These are phyloP conservation scores for Polymixis flavicincta DNA, from an alignment of 2,888 invertebrate genomes.

Conservation along the genomic window DNA sequence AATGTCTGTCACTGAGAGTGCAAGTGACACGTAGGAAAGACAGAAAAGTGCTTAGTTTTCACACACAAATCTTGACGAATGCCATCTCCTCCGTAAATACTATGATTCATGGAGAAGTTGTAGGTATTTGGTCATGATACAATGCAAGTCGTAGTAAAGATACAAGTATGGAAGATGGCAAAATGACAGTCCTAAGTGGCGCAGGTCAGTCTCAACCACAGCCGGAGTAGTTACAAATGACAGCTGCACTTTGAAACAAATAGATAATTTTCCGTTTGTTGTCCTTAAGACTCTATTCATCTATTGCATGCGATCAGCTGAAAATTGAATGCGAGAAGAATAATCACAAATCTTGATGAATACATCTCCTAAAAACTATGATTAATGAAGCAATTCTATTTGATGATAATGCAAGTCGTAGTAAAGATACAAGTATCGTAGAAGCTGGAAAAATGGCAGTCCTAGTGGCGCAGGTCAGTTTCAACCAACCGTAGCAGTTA, in stretches of 20 bases:
- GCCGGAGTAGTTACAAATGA: too few relatives aligned
- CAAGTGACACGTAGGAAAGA: conserved; percentile 13
- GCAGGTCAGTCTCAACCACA: not conserved
- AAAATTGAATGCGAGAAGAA: not conserved
- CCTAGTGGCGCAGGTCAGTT: not conserved
- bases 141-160: not conserved
- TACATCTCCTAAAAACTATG: not conserved
- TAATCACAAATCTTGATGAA: conserved; percentile 4
- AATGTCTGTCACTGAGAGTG: conserved; percentile 10
- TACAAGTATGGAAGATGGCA: not conserved
- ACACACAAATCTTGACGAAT: not conserved
- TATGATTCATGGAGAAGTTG: not conserved
- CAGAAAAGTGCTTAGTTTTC: not conserved
- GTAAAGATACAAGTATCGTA: not conserved
- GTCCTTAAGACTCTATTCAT: not conserved
- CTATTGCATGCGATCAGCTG: not conserved
- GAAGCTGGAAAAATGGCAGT: not conserved
- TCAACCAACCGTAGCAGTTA: not conserved
- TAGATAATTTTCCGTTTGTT: not conserved
- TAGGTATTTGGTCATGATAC: not conserved
- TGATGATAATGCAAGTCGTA: not conserved
- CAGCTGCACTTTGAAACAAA: not conserved
- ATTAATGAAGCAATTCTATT: not conserved
- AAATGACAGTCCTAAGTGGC: not conserved
- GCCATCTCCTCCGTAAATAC: not conserved